phyloP scores from a whole-genome alignment of 23 tunicate species.

The Aplidium turbinatum region DNA sequence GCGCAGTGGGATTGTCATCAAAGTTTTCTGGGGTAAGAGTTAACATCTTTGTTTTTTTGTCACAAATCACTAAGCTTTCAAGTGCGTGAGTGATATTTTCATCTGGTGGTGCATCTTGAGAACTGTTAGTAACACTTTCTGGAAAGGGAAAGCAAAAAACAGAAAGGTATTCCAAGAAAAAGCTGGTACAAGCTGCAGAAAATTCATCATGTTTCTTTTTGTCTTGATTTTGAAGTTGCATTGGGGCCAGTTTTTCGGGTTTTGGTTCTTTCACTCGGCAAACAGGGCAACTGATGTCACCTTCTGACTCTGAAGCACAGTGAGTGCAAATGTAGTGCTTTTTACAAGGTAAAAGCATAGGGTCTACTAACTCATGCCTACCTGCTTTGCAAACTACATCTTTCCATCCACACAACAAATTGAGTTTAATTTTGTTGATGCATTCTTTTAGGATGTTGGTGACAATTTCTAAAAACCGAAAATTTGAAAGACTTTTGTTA shows the following conservation, averaged over 20 bases:
- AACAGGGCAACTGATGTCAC: conserved; percentile 36
- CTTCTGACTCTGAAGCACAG: conserved; percentile 30
- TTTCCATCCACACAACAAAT: conserved; percentile 48
- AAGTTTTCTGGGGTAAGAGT: neutral
- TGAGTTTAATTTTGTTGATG: conserved; percentile 28
- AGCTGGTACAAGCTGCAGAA: conserved; percentile 51
- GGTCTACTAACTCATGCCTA: conserved; percentile 21
- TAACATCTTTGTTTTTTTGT: conserved; percentile 15
- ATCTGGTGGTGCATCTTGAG: neutral
- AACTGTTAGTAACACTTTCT: neutral
- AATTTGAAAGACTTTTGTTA: conserved; percentile 2
- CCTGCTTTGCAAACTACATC: conserved; percentile 43
- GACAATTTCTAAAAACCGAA: conserved; percentile 38
- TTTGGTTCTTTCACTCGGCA: conserved; percentile 22
- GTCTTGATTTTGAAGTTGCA: conserved; percentile 17
- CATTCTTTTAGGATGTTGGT: conserved; percentile 34
- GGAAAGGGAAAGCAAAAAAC: conserved; percentile 47
- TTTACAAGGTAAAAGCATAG: conserved; percentile 50
- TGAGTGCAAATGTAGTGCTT: conserved; percentile 44
- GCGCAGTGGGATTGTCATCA: conserved; percentile 34
- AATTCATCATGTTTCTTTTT: conserved; percentile 30
- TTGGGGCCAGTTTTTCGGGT: conserved; percentile 10
- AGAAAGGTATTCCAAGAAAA: conserved; percentile 68
- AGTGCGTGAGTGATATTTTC: neutral
- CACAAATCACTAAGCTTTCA: conserved; percentile 7